phyloP scores from a whole-genome alignment of 2,888 invertebrate species.

The Parnassius mnemosyne region DNA sequence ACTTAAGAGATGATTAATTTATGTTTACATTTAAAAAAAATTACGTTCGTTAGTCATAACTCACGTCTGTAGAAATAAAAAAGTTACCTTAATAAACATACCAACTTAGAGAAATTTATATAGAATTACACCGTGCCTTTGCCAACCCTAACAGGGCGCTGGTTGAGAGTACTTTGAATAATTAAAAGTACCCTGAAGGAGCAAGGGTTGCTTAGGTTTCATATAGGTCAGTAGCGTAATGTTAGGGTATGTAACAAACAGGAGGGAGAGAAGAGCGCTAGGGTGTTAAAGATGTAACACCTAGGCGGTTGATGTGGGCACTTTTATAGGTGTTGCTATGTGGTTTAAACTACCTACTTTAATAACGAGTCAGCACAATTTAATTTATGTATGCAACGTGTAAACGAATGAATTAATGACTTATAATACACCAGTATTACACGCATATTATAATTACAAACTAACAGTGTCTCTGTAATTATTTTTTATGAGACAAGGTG shows the following conservation, averaged over 20 bases:
- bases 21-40: too few species aligned
- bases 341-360: conserved; percentile 11
- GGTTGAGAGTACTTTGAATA: conserved; percentile 66
- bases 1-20: neutral
- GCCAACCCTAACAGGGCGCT: conserved; percentile 17
- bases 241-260: conserved; percentile 29
- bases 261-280: conserved; percentile 46
- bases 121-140: conserved; percentile 21
- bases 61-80: neutral
- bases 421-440: too few species aligned
- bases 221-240: conserved; percentile 64
- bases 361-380: neutral
- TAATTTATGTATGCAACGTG: too few species aligned
- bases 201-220: conserved; percentile 43
- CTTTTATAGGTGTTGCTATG: conserved; percentile 18
- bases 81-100: conserved; percentile 7
- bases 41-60: too few species aligned
- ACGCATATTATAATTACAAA: too few species aligned
- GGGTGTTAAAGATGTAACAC: conserved; percentile 57
- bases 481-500: too few species aligned
- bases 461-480: too few species aligned
- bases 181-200: conserved; percentile 67
- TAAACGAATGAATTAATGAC: too few species aligned
- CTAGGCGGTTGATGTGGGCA: conserved; percentile 22
- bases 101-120: conserved; percentile 5